These are phyloP conservation scores for Brachionus manjavacas DNA, from an alignment of 1,140 invertebrate species.

Conservation along the genomic window DNA sequence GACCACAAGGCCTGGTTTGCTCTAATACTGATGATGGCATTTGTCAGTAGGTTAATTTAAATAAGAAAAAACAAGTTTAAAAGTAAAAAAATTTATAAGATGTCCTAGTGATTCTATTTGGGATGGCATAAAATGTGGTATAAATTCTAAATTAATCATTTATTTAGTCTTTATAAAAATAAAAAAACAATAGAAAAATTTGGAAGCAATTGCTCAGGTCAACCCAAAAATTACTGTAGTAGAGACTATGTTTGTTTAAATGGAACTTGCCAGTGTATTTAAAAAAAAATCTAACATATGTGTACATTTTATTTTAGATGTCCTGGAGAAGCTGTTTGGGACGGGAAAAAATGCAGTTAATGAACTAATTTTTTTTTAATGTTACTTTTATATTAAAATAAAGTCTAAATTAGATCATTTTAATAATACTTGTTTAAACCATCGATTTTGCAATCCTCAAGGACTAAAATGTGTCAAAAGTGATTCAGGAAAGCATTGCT, in stretches of 20 bases:
- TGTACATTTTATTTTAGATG: not conserved
- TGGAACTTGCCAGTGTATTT: not conserved
- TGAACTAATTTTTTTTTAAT: not conserved
- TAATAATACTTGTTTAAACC: not conserved
- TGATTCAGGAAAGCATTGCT: not conserved
- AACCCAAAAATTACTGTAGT: not conserved
- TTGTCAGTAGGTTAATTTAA: not conserved
- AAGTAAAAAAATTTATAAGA: not conserved
- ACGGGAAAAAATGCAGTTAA: conserved; percentile 14
- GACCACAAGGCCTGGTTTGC: not conserved
- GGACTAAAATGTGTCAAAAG: not conserved
- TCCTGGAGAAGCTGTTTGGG: not conserved
- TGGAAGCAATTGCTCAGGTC: not conserved
- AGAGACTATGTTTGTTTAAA: not conserved
- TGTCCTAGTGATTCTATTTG: not conserved
- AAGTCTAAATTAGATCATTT: not conserved
- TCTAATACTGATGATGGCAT: not conserved
- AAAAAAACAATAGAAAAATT: not conserved
- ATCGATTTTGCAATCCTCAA: not conserved
- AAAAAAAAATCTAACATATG: not conserved
- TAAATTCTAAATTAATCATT: not conserved
- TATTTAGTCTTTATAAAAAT: not conserved
- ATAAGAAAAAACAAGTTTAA: not conserved
- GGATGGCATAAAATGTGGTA: not conserved
- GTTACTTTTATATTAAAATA: not conserved